Evolutionary conservation across 2,797 vertebrate species (phyloP).

Genomic region (Sarcoramphus papa): DNA sequence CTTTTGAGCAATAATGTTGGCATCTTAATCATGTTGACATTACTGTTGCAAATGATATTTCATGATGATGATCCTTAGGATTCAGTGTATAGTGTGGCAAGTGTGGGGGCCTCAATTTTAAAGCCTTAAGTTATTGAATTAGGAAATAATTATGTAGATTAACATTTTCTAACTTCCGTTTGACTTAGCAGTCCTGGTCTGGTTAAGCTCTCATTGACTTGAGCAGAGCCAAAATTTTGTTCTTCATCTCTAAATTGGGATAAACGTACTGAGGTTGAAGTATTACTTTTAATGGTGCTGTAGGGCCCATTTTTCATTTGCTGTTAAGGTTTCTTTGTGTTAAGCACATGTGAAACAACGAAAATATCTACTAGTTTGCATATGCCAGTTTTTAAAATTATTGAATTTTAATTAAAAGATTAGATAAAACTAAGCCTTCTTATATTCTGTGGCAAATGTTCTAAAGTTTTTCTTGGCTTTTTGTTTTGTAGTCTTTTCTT

Average conservation of each 20-base stretch:
- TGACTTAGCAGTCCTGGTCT: not conserved
- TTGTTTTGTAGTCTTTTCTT: constrained; percentile 61
- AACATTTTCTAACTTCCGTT: not conserved
- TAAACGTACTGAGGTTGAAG: not conserved
- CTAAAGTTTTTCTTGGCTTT: constrained; percentile 32
- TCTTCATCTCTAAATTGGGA: not conserved
- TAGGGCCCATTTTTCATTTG: not conserved
- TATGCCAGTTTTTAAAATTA: not conserved
- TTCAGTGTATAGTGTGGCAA: not conserved
- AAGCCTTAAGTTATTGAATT: not conserved
- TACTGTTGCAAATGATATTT: not conserved
- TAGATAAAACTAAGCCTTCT: constrained; percentile 24
- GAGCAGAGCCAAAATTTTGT: not conserved
- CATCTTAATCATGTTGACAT: not conserved
- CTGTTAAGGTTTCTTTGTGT: not conserved
- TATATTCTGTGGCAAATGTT: constrained; percentile 47
- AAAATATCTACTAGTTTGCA: not conserved
- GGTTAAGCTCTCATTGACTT: not conserved
- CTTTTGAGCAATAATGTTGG: not conserved
- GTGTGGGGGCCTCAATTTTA: not conserved
- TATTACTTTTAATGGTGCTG: not conserved
- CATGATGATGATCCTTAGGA: not conserved
- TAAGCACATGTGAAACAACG: not conserved
- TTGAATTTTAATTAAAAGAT: not conserved
- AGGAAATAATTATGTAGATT: not conserved